Conservation (phyloP, 2,797 vertebrate species). For the Erpetoichthys calabaricus region DNA sequence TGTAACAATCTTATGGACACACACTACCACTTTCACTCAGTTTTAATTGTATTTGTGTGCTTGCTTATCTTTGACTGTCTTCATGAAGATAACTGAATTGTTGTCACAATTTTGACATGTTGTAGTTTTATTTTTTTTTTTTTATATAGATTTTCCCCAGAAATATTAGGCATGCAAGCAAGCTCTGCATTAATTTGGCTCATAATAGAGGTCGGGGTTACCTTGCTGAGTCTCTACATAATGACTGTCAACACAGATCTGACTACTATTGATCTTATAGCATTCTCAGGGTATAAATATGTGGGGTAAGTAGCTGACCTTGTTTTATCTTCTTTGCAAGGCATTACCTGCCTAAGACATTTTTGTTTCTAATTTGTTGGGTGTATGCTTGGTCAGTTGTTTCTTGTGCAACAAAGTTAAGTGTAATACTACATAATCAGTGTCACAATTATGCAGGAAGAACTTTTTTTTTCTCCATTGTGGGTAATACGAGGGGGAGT, state of each 20-base stretch:
- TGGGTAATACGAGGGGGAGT: no score
- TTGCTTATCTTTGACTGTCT: background rate
- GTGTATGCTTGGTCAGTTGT: background rate
- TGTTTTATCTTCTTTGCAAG: background rate
- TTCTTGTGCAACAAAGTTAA: background rate
- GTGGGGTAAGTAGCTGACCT: conserved; percentile 58
- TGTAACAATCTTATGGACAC: no score
- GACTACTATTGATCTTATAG: conserved; percentile 76
- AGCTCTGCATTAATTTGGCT: conserved; percentile 82
- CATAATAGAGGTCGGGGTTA: conserved; percentile 67
- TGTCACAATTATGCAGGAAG: no score
- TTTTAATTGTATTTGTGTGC: background rate
- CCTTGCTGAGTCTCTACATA: conserved; percentile 75
- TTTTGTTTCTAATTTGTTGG: background rate
- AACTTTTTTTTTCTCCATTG: no score
- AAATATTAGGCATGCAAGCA: conserved; percentile 79
- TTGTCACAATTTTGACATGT: background rate
- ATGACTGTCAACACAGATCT: conserved; percentile 76
- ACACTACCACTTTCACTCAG: no score
- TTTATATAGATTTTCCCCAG: conserved; percentile 68
- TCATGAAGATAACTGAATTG: background rate
- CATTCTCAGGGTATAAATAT: conserved; percentile 84
- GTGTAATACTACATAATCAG: no score
- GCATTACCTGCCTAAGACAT: background rate
- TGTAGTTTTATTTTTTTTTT: background rate